Percentiles rank a stretch among this genome's conserved stretches.
phyloP scores from a whole-genome alignment of 2,113 vertebrate genomes.

The Gallinago jamesoni region DNA sequence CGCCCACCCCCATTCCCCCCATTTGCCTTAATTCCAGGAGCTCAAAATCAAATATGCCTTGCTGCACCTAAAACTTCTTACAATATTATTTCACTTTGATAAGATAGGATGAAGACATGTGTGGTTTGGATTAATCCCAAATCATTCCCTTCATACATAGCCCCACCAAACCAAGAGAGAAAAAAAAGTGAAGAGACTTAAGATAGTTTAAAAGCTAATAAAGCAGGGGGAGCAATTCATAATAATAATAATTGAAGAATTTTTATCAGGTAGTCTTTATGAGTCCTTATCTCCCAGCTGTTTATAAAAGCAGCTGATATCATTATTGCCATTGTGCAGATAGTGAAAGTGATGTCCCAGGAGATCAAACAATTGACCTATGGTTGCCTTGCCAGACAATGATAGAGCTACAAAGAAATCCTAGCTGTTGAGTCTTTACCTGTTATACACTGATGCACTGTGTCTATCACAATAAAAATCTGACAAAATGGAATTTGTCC shows the following conservation, averaged over 20 bases:
- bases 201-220: neutral
- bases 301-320: neutral
- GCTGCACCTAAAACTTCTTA: neutral
- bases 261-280: neutral
- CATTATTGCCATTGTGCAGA: neutral
- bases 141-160: neutral
- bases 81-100: neutral
- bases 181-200: neutral
- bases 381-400: neutral
- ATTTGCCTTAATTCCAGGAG: neutral
- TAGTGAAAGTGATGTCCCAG: neutral
- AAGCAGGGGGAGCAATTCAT: neutral
- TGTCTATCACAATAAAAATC: neutral
- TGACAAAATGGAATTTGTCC: neutral
- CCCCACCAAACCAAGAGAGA: neutral
- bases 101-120: neutral
- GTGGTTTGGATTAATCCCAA: constrained; percentile 30
- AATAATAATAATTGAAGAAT: neutral
- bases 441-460: neutral
- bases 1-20: no score
- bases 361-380: neutral
- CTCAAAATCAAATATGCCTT: neutral
- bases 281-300: neutral
- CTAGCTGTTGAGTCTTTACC: neutral
- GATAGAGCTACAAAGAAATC: neutral